A percentile compares a stretch with the other conserved stretches of the same genome.
Conservation (phyloP, 2,888 invertebrate species). For the Leptopterna dolabrata region DNA sequence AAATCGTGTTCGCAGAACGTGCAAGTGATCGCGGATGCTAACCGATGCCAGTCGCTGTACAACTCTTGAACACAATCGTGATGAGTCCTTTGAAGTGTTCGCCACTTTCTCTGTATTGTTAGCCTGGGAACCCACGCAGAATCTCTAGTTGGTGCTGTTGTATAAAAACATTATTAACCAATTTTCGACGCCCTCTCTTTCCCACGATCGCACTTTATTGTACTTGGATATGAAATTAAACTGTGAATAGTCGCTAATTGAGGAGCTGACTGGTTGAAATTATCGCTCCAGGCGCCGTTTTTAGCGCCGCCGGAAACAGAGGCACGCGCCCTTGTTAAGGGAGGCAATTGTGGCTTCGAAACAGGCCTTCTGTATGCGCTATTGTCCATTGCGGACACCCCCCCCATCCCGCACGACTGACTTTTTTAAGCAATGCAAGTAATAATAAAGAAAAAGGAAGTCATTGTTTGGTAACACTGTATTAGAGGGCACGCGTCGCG, state of each 20-base stretch:
- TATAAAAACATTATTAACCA: constrained; percentile 12
- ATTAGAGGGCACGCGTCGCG: constrained; percentile 15
- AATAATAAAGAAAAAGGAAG: constrained; percentile 30
- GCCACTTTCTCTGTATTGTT: not conserved
- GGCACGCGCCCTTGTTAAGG: constrained; percentile 27
- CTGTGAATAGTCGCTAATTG: constrained; percentile 10
- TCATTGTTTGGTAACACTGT: constrained; percentile 31
- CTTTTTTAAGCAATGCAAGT: not conserved
- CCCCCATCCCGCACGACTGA: not conserved
- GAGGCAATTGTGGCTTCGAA: constrained; percentile 19
- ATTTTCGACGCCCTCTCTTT: not conserved
- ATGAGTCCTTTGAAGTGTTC: no score
- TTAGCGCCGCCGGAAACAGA: not conserved
- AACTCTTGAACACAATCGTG: no score
- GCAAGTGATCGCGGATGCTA: no score
- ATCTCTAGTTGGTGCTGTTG: not conserved
- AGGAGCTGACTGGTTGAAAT: constrained; percentile 12
- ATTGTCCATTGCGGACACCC: not conserved
- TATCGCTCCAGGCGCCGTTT: constrained; percentile 2
- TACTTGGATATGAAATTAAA: constrained; percentile 24
- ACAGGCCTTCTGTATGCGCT: constrained; percentile 4
- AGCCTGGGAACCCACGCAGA: not conserved
- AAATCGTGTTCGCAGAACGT: no score
- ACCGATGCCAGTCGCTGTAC: no score
- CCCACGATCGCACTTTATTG: not conserved